These are phyloP conservation scores for Tyria jacobaeae DNA, from an alignment of 2,888 invertebrate genomes.

Conservation along the genomic window DNA sequence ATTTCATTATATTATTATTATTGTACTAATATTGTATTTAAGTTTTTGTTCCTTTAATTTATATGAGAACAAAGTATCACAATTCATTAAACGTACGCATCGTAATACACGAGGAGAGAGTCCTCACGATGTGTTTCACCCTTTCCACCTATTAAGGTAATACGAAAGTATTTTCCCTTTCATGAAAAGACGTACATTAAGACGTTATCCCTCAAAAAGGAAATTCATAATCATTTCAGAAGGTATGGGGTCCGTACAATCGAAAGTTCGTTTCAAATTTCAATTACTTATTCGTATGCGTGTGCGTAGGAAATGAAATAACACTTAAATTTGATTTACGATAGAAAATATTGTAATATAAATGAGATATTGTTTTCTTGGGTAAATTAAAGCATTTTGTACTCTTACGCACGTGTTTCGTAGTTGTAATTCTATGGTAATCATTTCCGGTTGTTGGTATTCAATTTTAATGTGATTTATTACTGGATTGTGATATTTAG, in stretches of 20 bases:
- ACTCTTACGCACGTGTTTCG: slow-evolving; percentile 68
- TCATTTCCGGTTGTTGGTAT: slow-evolving; percentile 31
- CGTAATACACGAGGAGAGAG: background rate
- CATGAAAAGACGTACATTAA: slow-evolving; percentile 61
- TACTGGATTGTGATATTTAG: background rate
- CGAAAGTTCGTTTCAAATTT: slow-evolving; percentile 85
- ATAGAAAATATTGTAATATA: slow-evolving; percentile 81
- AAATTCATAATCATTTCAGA: slow-evolving; percentile 84
- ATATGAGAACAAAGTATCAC: background rate
- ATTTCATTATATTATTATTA: too few relatives aligned
- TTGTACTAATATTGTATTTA: background rate
- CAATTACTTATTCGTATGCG: slow-evolving; percentile 86
- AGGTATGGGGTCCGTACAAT: slow-evolving; percentile 78
- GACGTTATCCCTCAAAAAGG: slow-evolving; percentile 63
- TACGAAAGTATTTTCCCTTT: slow-evolving; percentile 56
- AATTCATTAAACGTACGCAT: background rate
- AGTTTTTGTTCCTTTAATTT: background rate
- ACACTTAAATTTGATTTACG: slow-evolving; percentile 85
- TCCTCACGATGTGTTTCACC: slow-evolving; percentile 5
- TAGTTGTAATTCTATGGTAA: slow-evolving; percentile 36
- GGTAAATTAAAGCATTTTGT: slow-evolving; percentile 72
- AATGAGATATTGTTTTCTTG: slow-evolving; percentile 83
- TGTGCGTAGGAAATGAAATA: slow-evolving; percentile 86
- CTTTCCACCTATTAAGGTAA: slow-evolving; percentile 36
- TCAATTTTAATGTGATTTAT: slow-evolving; percentile 19